phyloP scores from a whole-genome alignment of 1,140 invertebrate genomes.

The Theocolax elegans region DNA sequence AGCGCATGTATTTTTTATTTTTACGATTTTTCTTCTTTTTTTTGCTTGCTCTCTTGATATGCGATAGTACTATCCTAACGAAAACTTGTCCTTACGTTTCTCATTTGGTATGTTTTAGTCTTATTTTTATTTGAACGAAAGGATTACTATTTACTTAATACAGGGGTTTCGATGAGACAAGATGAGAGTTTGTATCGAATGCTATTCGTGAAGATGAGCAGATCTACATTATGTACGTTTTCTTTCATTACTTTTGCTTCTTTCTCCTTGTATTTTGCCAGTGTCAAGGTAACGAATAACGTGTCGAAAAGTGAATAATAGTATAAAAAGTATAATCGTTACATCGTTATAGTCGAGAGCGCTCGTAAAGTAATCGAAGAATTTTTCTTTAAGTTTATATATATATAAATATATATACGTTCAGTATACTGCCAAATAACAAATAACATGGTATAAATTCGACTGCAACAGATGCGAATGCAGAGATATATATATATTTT shows the following conservation, averaged over 20 bases:
- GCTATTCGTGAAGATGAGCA: slow-evolving; percentile 52
- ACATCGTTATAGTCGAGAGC: slow-evolving; percentile 45
- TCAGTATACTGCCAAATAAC: too few species aligned
- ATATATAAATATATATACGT: too few species aligned
- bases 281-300: slow-evolving; percentile 38
- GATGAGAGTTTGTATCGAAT: slow-evolving; percentile 47
- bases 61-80: slow-evolving; percentile 62
- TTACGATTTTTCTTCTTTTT: slow-evolving; percentile 41
- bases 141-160: slow-evolving; percentile 50
- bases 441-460: too few species aligned
- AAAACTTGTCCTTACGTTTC: slow-evolving; percentile 63
- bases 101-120: slow-evolving; percentile 67
- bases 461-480: too few species aligned
- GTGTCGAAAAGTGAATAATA: slow-evolving; percentile 46
- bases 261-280: slow-evolving; percentile 15
- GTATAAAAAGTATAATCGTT: slow-evolving; percentile 52
- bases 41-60: slow-evolving; percentile 61
- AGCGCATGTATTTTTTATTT: slow-evolving; percentile 54
- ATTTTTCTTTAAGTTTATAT: slow-evolving; percentile 11
- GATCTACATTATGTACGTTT: slow-evolving; percentile 50
- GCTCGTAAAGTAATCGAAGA: slow-evolving; percentile 58
- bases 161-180: slow-evolving; percentile 46
- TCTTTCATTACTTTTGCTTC: slow-evolving; percentile 25
- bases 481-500: not conserved
- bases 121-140: slow-evolving; percentile 58